Base-by-base conservation (phyloP, 1,140 invertebrate species). In the Drosophila pandora region DNA sequence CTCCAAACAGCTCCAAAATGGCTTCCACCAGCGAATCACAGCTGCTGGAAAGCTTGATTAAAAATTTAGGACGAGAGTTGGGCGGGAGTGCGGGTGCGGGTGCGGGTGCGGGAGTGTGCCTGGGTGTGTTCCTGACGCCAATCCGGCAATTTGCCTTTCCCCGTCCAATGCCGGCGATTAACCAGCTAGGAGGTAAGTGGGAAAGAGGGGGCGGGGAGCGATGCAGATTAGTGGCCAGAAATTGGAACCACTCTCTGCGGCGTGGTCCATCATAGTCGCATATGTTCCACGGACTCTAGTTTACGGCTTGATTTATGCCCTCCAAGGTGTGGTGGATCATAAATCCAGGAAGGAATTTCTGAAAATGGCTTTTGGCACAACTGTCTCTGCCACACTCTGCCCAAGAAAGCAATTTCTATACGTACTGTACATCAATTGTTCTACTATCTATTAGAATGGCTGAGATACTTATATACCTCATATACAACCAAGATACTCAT, bases 41-140 rank as follows among this genome's bases (percentile, higher is more conserved):
- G 83, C 83, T 79, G 83, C 81, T 71, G 68, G 61, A 54, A 62
- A 77, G 70, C 82, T 88, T 87, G 82, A 87, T 87, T 87, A 87
- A 87, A 87, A 87, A 87, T 87, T 87, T 87, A 87, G 77, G 71
- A 48, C 62, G 53, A 65, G 47, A 65, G 67, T 43, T 12, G 21
- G 41, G 41, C 8, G 34, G 12, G 9, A 1, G 34, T 9, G 34
- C 2, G 34, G 3, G 34, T 9, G 34, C 2, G 34, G 3, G 34
- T 37, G 34, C 25, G 68, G 54, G 17, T 17, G 17, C 68, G 63
- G 41, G 64, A 59, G 59, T 60, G 55, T 60, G 69, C 47, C 6
- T 5, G 41, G 77, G 67, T 65, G 64, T 57, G 68, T 67, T 61
- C 61, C 63, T 64, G 73, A 60, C 76, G 63, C 57, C 39, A 58